Evolutionary conservation across 2,113 vertebrate species (phyloP).

Genomic region (Crotalus helleri): DNA sequence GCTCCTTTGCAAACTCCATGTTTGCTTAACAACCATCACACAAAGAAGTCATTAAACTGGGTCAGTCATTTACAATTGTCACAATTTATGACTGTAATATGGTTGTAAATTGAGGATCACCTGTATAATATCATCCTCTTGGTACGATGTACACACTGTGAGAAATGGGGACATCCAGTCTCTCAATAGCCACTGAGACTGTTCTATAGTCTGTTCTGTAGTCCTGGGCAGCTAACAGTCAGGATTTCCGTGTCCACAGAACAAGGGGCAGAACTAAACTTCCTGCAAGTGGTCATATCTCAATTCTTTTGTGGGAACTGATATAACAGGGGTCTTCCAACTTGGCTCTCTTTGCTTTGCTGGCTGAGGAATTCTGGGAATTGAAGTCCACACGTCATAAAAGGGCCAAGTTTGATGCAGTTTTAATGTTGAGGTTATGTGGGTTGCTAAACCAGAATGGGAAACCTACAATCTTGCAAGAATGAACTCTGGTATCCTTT

Average conservation of each 20-base stretch:
- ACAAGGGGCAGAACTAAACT: background rate
- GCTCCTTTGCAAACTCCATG: too few relatives aligned
- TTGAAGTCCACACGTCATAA: too few relatives aligned
- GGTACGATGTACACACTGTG: background rate
- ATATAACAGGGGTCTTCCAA: background rate
- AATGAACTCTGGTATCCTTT: background rate
- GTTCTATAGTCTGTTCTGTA: background rate
- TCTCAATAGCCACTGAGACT: background rate
- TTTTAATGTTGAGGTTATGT: background rate
- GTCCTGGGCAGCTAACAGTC: background rate
- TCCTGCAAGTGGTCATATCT: background rate
- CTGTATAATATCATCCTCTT: background rate
- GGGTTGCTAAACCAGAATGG: background rate
- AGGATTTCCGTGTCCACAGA: background rate
- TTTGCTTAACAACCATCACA: too few relatives aligned
- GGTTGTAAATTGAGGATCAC: background rate
- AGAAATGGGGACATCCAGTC: background rate
- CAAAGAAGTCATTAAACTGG: too few relatives aligned
- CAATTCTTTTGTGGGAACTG: background rate
- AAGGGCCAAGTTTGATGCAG: background rate
- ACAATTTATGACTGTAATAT: too few relatives aligned
- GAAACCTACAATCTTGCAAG: background rate
- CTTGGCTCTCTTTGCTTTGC: too few relatives aligned
- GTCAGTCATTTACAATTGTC: too few relatives aligned
- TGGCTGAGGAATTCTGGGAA: too few relatives aligned